Evolutionary conservation across 2,113 vertebrate species (phyloP).

Genomic region (Macheiramphus alcinus): DNA sequence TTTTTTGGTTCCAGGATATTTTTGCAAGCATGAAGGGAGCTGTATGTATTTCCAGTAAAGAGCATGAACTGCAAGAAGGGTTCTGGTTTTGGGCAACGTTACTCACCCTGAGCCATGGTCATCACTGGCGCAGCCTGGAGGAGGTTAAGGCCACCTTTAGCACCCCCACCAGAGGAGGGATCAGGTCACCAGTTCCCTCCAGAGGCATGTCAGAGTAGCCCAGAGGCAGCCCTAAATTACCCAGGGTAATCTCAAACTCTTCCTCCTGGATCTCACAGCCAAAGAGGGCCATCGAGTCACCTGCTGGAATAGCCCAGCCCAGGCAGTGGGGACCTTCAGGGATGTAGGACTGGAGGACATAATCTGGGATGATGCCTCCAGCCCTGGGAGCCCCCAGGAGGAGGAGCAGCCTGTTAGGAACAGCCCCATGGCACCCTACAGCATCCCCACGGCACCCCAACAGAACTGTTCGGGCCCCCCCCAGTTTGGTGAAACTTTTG

Average conservation of each 20-base stretch:
- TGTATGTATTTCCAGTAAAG: not conserved
- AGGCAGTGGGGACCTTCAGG: not conserved
- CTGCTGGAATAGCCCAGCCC: not conserved
- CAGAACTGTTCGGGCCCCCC: not conserved
- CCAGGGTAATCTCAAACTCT: not conserved
- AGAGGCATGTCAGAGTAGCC: not conserved
- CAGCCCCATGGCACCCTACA: not conserved
- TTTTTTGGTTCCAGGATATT: not conserved
- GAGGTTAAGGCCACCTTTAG: not conserved
- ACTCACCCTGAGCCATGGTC: not conserved
- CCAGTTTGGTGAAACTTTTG: not conserved
- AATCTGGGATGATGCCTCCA: not conserved
- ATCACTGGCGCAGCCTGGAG: not conserved
- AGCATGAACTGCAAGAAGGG: not conserved
- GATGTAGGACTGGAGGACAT: not conserved
- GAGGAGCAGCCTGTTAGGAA: not conserved
- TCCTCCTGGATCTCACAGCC: not conserved
- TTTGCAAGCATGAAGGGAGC: not conserved
- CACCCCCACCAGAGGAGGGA: not conserved
- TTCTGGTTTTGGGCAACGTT: not conserved
- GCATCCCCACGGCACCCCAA: not conserved
- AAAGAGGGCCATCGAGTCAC: not conserved
- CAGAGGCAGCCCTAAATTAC: not conserved
- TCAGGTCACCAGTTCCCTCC: not conserved
- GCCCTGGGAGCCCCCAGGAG: not conserved